A percentile compares a stretch with the other conserved stretches of the same genome.
phyloP scores from a whole-genome alignment of 2,888 invertebrate genomes.

The Malthinus seriepunctatus region DNA sequence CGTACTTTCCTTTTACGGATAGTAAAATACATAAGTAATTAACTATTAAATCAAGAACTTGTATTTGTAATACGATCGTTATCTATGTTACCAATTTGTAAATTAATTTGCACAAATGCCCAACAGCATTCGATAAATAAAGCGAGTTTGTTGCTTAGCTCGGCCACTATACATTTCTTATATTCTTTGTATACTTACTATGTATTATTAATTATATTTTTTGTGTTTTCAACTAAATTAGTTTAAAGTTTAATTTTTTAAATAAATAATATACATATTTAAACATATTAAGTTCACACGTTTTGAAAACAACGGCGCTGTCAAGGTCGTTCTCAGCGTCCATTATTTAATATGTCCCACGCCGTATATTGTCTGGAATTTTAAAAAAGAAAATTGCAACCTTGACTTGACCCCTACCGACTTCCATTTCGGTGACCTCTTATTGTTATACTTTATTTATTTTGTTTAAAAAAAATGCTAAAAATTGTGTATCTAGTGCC shows the following conservation, averaged over 20 bases:
- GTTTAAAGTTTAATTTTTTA: neutral
- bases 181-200: no score
- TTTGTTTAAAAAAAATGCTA: conserved; percentile 15
- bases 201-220: no score
- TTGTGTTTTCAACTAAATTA: no score
- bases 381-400: conserved; percentile 39
- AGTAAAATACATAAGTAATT: conserved; percentile 1
- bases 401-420: conserved; percentile 39
- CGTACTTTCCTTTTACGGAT: neutral
- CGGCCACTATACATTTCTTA: neutral
- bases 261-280: conserved; percentile 28
- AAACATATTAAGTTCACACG: conserved; percentile 45
- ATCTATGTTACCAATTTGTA: conserved; percentile 8
- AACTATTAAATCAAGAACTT: neutral
- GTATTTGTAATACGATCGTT: conserved; percentile 1
- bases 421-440: conserved; percentile 23
- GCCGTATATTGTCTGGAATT: conserved; percentile 33
- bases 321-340: conserved; percentile 47
- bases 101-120: conserved; percentile 6
- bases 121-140: conserved; percentile 6
- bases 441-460: conserved; percentile 34
- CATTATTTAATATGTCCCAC: conserved; percentile 43
- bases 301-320: conserved; percentile 39
- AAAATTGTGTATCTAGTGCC: no score
- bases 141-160: neutral